These are phyloP conservation scores for Epizoanthus stellaris DNA, from an alignment of 92 coral and sea anemone species.

Conservation along the genomic window DNA sequence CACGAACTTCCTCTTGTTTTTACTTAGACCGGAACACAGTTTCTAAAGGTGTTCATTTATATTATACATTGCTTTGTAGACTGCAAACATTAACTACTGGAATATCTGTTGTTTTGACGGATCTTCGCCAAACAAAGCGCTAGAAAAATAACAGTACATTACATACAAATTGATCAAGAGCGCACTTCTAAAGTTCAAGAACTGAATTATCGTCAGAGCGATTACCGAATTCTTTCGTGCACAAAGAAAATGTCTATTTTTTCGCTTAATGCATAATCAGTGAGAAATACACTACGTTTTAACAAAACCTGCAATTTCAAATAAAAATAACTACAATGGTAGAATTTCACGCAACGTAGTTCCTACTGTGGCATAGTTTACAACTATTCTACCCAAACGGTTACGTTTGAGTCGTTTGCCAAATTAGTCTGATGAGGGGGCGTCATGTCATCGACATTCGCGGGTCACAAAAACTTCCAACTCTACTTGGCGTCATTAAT, in stretches of 20 bases:
- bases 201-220: too few species aligned
- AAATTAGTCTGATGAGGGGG: constrained; percentile 6
- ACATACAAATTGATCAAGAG: too few species aligned
- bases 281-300: constrained; percentile 12
- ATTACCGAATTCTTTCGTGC: constrained; percentile 6
- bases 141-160: too few species aligned
- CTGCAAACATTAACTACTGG: too few species aligned
- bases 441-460: neutral
- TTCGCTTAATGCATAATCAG: neutral
- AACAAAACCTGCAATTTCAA: constrained; percentile 26
- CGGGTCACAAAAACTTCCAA: neutral
- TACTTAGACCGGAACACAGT: too few species aligned
- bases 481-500: neutral
- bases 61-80: too few species aligned
- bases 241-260: neutral
- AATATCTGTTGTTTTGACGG: too few species aligned
- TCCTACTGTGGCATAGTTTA: constrained; percentile 13
- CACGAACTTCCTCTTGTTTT: too few species aligned
- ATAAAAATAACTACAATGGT: constrained; percentile 34
- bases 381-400: constrained; percentile 7
- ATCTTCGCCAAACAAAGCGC: too few species aligned
- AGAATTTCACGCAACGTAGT: neutral
- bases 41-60: too few species aligned
- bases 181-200: neutral
- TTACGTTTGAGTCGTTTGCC: neutral